Percentiles rank a stretch among this genome's conserved stretches.
Evolutionary conservation across 35 echinoderm and acorn worm species (phyloP).

Genomic region (Eucidaris tribuloides): DNA sequence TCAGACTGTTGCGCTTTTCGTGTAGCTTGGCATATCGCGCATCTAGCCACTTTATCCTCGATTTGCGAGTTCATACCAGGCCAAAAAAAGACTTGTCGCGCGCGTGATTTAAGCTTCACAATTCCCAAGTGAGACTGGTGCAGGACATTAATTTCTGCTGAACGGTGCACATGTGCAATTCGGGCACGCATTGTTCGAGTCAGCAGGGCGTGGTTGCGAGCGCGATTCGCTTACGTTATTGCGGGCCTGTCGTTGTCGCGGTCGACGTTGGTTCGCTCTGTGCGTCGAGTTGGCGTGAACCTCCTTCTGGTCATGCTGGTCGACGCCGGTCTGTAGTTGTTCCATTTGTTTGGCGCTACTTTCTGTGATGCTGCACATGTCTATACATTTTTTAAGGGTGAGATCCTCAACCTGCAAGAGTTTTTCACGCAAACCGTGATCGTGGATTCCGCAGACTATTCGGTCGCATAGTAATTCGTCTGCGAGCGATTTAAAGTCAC

Average conservation of each 20-base stretch:
- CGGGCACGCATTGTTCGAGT: no score
- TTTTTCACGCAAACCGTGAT: slow-evolving; percentile 1
- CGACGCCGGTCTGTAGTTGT: background rate
- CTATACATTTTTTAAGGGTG: slow-evolving; percentile 9
- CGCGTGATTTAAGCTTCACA: no score
- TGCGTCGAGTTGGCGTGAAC: slow-evolving; percentile 10
- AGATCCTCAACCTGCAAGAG: background rate
- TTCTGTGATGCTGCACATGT: slow-evolving; percentile 6
- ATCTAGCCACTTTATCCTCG: slow-evolving; percentile 31
- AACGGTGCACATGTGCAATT: slow-evolving; percentile 47
- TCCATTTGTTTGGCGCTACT: slow-evolving; percentile 4
- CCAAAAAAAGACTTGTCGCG: no score
- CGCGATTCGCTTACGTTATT: no score
- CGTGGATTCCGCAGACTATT: background rate
- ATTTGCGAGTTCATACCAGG: no score
- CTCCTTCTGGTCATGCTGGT: background rate
- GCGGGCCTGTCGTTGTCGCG: no score
- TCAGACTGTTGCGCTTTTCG: slow-evolving; percentile 30
- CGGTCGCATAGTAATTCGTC: background rate
- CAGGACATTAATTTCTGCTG: slow-evolving; percentile 33
- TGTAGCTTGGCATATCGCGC: slow-evolving; percentile 25
- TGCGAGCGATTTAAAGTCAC: slow-evolving; percentile 7
- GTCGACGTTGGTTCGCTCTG: no score
- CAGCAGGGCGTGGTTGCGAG: slow-evolving; percentile 55
- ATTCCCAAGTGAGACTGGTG: no score